Evolutionary conservation across 2,113 vertebrate genomes (phyloP).

Genomic region (Ovis aries): ARS-UI_Ramb_v3.0 NC_056076.1:2837501-2838000

Average conservation of each 20-base stretch:
- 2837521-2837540: not conserved
- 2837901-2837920: not conserved
- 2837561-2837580: not conserved
- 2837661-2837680: not conserved
- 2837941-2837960: not conserved
- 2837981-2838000: not conserved
- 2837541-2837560: accelerated
- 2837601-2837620: accelerated
- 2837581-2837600: not conserved
- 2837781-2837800: not conserved
- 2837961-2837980: not conserved
- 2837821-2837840: not conserved
- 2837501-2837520: not conserved
- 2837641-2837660: not conserved
- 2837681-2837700: not conserved
- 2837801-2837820: not conserved
- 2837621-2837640: not conserved
- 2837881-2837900: not conserved
- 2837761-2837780: not conserved
- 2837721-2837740: not conserved
- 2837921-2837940: not conserved
- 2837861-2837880: not conserved
- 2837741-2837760: not conserved
- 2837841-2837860: not conserved
- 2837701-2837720: not conserved